Conservation (phyloP, 2,797 vertebrate species). For the Dryobates pubescens region DNA sequence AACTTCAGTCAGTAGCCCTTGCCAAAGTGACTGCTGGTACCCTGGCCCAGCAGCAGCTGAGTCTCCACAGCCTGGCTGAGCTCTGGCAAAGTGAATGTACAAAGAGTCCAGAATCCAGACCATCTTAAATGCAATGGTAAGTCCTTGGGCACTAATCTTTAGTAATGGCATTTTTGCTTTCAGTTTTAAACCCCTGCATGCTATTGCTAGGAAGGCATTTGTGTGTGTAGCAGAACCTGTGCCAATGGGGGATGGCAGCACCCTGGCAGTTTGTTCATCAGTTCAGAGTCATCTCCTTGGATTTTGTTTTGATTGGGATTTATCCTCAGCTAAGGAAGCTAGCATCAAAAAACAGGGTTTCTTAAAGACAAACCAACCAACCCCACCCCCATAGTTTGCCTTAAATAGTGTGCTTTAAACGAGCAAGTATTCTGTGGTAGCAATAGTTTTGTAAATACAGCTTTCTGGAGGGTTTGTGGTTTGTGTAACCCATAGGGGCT, state of each 20-base stretch:
- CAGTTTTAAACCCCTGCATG: rapidly evolving
- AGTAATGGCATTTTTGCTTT: neutral
- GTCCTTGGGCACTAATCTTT: neutral
- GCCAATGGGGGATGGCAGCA: neutral
- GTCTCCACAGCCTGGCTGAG: neutral
- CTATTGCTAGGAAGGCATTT: neutral
- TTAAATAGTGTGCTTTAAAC: neutral
- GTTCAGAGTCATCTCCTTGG: neutral
- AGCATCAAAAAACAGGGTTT: neutral
- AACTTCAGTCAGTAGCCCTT: neutral
- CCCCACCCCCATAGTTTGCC: neutral
- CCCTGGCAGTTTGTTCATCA: neutral
- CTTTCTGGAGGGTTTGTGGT: neutral
- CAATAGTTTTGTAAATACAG: neutral
- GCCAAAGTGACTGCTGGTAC: neutral
- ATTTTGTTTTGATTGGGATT: neutral
- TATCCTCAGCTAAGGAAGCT: neutral
- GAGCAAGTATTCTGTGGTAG: neutral
- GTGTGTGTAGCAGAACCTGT: neutral
- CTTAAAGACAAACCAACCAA: neutral
- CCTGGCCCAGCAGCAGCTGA: rapidly evolving
- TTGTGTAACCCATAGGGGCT: neutral
- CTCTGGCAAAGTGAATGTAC: neutral
- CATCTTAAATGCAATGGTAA: neutral
- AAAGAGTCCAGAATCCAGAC: neutral